phyloP scores from a whole-genome alignment of 2,888 invertebrate species.

The Aelia acuminata region DNA sequence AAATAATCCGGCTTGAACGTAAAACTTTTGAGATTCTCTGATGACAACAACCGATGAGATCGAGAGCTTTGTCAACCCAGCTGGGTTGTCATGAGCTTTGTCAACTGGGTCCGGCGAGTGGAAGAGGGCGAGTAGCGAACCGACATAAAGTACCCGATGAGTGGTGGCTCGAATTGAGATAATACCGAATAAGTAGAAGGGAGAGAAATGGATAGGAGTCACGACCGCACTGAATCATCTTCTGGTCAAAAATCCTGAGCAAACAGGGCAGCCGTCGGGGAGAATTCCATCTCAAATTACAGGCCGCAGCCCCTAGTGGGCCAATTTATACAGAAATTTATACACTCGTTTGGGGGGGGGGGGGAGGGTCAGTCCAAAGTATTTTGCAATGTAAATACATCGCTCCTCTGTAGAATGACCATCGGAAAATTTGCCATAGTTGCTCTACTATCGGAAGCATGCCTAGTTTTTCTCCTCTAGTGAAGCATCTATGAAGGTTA shows the following conservation, averaged over 20 bases:
- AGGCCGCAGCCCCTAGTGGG: conserved; percentile 29
- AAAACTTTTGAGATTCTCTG: too few relatives aligned
- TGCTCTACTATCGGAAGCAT: too few relatives aligned
- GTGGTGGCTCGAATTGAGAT: conserved; percentile 5
- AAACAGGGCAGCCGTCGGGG: conserved; percentile 25
- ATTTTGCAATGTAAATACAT: conserved; percentile 39
- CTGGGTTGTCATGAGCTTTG: background rate
- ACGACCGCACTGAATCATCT: conserved; percentile 21
- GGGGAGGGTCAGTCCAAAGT: background rate
- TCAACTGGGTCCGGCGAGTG: background rate
- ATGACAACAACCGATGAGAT: too few relatives aligned
- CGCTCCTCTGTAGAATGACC: background rate
- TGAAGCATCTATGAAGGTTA: too few relatives aligned
- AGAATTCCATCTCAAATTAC: conserved; percentile 41
- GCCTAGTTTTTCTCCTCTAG: too few relatives aligned
- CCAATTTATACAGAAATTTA: conserved; percentile 45
- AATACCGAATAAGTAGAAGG: conserved; percentile 26
- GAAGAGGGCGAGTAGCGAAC: background rate
- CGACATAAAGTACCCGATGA: conserved; percentile 16
- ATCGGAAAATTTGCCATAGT: background rate
- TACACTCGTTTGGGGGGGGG: background rate
- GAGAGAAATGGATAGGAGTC: conserved; percentile 4
- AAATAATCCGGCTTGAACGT: too few relatives aligned
- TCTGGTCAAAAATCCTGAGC: conserved; percentile 14
- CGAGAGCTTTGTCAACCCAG: too few relatives aligned